These are phyloP conservation scores for Phrynocephalus vlangalii DNA, from an alignment of 2,797 vertebrate genomes.

Conservation along the genomic window DNA sequence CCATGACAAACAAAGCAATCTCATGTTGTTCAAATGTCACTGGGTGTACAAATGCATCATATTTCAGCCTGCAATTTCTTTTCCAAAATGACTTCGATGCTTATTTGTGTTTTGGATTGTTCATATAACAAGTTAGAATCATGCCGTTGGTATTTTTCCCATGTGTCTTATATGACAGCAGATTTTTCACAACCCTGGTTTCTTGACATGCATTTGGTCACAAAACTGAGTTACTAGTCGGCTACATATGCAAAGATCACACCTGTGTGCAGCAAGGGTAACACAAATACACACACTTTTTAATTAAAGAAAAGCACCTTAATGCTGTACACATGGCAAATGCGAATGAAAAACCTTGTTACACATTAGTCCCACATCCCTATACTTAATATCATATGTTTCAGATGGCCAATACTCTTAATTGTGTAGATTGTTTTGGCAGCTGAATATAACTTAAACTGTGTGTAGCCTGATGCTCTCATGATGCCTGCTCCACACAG, in stretches of 20 bases:
- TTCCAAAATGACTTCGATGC: background rate
- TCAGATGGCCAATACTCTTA: background rate
- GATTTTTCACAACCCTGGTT: background rate
- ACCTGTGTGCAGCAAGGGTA: background rate
- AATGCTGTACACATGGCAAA: background rate
- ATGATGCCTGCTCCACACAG: background rate
- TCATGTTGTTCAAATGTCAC: background rate
- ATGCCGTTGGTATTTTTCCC: background rate
- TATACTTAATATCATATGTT: background rate
- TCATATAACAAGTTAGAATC: background rate
- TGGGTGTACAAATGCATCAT: background rate
- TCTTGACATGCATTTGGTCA: background rate
- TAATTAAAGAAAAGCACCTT: background rate
- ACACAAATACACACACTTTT: background rate
- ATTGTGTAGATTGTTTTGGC: background rate
- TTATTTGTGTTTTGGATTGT: background rate
- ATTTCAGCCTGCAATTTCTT: background rate
- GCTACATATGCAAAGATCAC: background rate
- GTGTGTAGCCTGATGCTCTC: background rate
- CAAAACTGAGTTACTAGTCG: background rate
- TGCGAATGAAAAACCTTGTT: background rate
- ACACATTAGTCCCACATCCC: background rate
- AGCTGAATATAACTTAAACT: no score
- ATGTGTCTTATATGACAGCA: background rate
- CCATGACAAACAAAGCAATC: background rate